Evolutionary conservation across 1,140 invertebrate species (phyloP), one percentile per base, ranked within the genome.

Genomic region (Tetramorium simillimum): DNA sequence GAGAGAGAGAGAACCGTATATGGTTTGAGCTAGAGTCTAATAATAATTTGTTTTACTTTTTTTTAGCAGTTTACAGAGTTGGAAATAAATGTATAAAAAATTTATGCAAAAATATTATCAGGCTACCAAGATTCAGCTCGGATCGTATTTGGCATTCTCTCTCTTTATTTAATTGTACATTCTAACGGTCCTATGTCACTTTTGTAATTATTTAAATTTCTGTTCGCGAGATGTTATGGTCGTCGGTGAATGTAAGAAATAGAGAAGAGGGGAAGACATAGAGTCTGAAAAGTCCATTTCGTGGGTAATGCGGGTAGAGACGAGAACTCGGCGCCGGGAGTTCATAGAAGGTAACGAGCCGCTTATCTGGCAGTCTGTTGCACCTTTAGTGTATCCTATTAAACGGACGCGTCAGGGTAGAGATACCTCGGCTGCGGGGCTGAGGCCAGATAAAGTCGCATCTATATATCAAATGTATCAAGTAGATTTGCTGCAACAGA

Each of bases 381-480:
- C 49, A 69, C 24, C 16, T 72, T 56, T 18, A 10, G 7, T 40
- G 58, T 5, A 69, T 40, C 14, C 69, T 62, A 37, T 84, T 84
- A 75, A 60, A 73, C 3, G 53, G 28, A 46, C 43, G 28, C 2
- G 40, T 73, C 43, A 75, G 12, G n/a, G n/a, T 37, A n/a, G 4
- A 73, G 24, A 49, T 73, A 75, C 2, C 24, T 24, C 18, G 69
- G 33, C 3, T 33, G 3, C 33, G 24, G 53, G 24, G 53, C 7
- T 18, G 80, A 46, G 24, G 4, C 24, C 4, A 62, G 24, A 75
- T 84, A 84, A 84, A 37, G 14, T 84, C n/a, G 56, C 14, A 16
- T 69, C 46, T 73, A 60, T 73, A 24, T 60, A 80, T 80, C 28
- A 73, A 46, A 49, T 73, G 24, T 60, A 72, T 73, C 80, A 49